Evolutionary conservation across 2,113 vertebrate species (phyloP), one percentile per base, ranked within the genome.

Genomic region (Cygnus buccinator): DNA sequence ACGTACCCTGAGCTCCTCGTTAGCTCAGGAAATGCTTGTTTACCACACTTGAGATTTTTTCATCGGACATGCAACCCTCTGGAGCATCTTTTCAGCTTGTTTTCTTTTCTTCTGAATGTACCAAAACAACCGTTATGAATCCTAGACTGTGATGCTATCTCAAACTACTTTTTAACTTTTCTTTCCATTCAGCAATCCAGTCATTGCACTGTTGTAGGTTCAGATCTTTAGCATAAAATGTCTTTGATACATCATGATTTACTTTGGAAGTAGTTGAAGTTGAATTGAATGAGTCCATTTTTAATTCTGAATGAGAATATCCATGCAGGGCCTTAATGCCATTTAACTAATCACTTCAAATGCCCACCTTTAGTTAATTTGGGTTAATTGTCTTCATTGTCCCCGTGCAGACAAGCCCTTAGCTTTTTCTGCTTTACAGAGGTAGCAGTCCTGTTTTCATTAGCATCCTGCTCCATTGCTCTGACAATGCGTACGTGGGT

Each of bases 301-400:
- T 95, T 93, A 91, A 91, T 93, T 90, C 81, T 87, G 48, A 90
- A 85, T 41, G 44, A 91, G 50, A 90, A 65, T 72, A 85, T 85
- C 2, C 8, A 0, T 9, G 0, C 25, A 66, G 76, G 62, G 57
- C 29, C 41, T 74, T 90, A 50, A 79, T 83, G 78, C 46, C 72
- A 48, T 91, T 95, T 94, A 91, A 89, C 77, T 68, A 61, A 84
- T 68, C 31, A 82, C 35, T 91, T 87, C 74, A 89, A 61, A 68
- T 44, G 54, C 54, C 65, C 81, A 66, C 78, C 59, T 82, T 58
- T 72, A 89, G 81, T 89, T 95, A 91, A 94, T 95, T 95, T 94
- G 59, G 54, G 66, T 44, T 75, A 91, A 84, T 89, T 3, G 4
- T 74, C 66, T 90, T 94, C 35, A 11, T 31, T 82, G 84, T 87